Percentiles rank a stretch among this genome's conserved stretches.
These are phyloP conservation scores for Pristiophorus japonicus DNA, from an alignment of 2,113 vertebrate genomes.

Conservation along the genomic window DNA sequence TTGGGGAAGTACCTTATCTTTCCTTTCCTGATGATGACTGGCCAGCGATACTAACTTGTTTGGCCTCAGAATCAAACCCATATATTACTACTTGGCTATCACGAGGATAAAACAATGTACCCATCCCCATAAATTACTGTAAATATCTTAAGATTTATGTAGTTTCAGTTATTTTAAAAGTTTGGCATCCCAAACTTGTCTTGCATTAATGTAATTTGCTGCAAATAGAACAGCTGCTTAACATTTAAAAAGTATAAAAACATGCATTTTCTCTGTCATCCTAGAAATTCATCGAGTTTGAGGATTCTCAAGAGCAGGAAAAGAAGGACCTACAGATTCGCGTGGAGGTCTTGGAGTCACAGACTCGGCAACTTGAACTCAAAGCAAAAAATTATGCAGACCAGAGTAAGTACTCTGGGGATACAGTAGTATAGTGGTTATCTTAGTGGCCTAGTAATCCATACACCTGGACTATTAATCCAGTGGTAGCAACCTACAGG, in stretches of 20 bases:
- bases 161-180: not conserved
- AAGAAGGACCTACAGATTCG: constrained; percentile 88
- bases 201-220: not conserved
- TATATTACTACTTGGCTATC: too few relatives aligned
- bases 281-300: constrained; percentile 89
- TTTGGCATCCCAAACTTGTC: not conserved
- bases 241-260: not conserved
- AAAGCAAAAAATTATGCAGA: constrained; percentile 92
- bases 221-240: not conserved
- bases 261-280: constrained; percentile 42
- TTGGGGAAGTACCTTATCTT: not conserved
- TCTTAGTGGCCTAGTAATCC: not conserved
- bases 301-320: constrained; percentile 93
- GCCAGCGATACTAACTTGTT: not conserved
- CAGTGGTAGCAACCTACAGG: not conserved
- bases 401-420: constrained; percentile 73
- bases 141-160: not conserved
- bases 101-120: not conserved
- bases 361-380: constrained; percentile 83
- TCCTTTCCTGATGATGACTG: not conserved
- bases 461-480: not conserved
- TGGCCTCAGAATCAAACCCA: too few relatives aligned
- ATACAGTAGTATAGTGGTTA: not conserved
- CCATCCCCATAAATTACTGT: not conserved
- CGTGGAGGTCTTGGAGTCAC: constrained; percentile 77